Evolutionary conservation across 2,888 invertebrate species (phyloP), one percentile per base, ranked within the genome.

Genomic region (Syrphus vitripennis): DNA sequence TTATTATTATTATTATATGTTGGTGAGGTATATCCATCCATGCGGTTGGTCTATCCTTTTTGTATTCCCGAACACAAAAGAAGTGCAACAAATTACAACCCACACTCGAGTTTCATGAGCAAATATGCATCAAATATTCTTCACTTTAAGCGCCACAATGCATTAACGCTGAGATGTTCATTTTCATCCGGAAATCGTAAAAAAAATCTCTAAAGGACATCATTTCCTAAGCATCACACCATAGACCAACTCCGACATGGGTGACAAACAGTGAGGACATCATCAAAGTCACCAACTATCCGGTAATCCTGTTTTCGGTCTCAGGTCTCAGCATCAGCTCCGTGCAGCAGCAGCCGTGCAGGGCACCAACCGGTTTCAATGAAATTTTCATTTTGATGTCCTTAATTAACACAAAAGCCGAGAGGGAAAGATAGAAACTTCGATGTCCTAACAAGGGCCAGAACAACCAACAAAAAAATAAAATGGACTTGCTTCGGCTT

Each of bases 101-200:
- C 77, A 55, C 65, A 57, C 59, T 57, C 42, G 37, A 50, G 72
- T 69, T 69, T 70, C 34, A 42, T 70, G 79, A 69, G 78, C 72
- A 74, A 79, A 71, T 75, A 65, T 71, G 74, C 83, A 70, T 80
- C 63, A 80, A 80, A 71, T 70, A 71, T 34, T 48, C 61, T 45
- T 24, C 61, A 19, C 50, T 31, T 57, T 24, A 19, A 67, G 67
- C 48, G n/a, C 10, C 45, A 70, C 50, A 67, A 61, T 84, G 72
- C 84, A 84, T 76, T 81, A 77, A 55, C 61, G 72, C 29, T 50
- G 81, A 72, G 69, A 69, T 77, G 76, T 84, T 76, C 76, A 81
- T 72, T 81, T 67, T 84, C 76, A 71, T 76, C 71, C 57, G 69
- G 65, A 59, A 59, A 82, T 40, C 55, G 61, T 16, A 53, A 12